Evolutionary conservation across 2,113 vertebrate genomes (phyloP), one percentile per base, ranked within the genome.

Genomic region (Amphilophus citrinellus): DNA sequence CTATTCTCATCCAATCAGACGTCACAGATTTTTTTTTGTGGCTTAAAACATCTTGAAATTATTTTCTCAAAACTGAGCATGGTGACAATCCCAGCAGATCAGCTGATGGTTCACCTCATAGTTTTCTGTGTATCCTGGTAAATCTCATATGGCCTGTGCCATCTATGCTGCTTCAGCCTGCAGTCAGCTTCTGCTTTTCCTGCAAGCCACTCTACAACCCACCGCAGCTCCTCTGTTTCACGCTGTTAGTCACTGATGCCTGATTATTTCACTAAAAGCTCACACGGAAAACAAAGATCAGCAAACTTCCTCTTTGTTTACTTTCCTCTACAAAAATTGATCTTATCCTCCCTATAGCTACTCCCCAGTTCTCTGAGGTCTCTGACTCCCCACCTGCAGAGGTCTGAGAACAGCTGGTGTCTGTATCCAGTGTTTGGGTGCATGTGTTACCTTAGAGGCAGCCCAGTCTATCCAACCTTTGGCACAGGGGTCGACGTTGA

Each of bases 381-480:
- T 47, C 13, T 47, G 13, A 47, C 7, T 44, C 13, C 14, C 47
- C 47, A 24, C 39, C 63, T 24, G 63, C 63, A 0, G 37, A 66
- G 42, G 63, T 42, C 6, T 68, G 15, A 68, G 42, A 44, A 68
- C 65, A 47, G 65, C 42, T 68, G 42, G 65, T 44, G 39, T 44
- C 0, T 0, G n/a, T 66, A 44, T 68, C 22, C 20, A 35, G 58
- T 39, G 50, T 47, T 1, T 15, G 50, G 3, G 59, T 32, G 42
- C 0, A 27, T 8, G 73, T 1, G 10, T 37, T 27, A 99, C 98
- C 97, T 99, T 99, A 15, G 98, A 97, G 42, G 97, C 96, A 59
- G 98, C 98, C 98, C 98, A 99, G 90, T 99, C 97, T 86, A 99
- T 97, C 98, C 98, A 99, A 86, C 98, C 98, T 88, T 99, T 99